phyloP scores from a whole-genome alignment of 2,113 vertebrate species.

The Lepisosteus oculatus region DNA sequence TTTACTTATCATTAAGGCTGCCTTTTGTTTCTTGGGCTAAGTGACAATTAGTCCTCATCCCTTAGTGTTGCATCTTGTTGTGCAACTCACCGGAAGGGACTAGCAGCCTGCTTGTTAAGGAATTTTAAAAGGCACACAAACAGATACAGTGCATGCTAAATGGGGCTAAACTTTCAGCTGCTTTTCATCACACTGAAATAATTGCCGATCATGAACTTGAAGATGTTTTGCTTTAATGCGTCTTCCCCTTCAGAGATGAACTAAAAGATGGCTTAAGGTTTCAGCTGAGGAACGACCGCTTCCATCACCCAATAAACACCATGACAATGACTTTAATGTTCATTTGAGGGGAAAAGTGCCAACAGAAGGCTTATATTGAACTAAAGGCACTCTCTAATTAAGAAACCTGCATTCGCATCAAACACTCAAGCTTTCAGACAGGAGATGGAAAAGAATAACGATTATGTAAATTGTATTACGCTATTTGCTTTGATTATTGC shows the following conservation, averaged over 20 bases:
- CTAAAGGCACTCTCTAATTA: constrained; percentile 55
- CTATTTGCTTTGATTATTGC: constrained; percentile 66
- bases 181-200: not conserved
- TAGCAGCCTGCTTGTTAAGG: not conserved
- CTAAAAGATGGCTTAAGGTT: no score
- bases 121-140: constrained; percentile 24
- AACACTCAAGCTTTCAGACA: constrained; percentile 59
- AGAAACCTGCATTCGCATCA: constrained; percentile 66
- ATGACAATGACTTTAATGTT: constrained; percentile 4
- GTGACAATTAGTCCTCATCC: constrained; percentile 34
- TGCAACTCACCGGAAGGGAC: not conserved
- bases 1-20: constrained; percentile 41
- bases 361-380: constrained; percentile 57
- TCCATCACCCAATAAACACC: constrained; percentile 31
- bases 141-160: constrained; percentile 26
- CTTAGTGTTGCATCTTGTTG: constrained; percentile 5
- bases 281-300: no score
- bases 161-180: constrained; percentile 16
- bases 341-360: constrained; percentile 45
- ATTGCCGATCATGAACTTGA: not conserved
- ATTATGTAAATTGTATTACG: constrained; percentile 72
- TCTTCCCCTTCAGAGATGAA: no score
- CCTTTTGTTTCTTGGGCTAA: constrained; percentile 22
- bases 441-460: constrained; percentile 55
- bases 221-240: constrained; percentile 24